Base-by-base conservation (phyloP, 2,888 invertebrate species). In the Endomychus coccineus region DNA sequence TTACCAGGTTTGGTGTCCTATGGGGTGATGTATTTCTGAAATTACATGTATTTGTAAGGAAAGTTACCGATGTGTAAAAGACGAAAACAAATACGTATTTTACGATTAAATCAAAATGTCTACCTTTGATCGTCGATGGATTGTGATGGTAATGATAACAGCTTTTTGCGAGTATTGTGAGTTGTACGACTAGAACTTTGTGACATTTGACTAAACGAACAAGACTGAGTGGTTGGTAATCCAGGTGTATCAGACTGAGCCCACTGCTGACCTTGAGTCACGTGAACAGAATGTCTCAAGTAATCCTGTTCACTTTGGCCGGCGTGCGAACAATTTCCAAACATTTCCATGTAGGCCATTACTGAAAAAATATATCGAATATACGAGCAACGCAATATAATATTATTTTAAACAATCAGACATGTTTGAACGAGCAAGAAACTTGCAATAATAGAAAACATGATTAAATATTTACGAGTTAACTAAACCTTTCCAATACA, bases 321-420 rank as follows among this genome's bases (percentile, higher is more conserved):
- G 43, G 80, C 78, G 56, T 88, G 87, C 49, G 85, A 83, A 70
- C 89, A 90, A 65, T 85, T 85, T 13, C 88, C 87, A 58, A 89
- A 86, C 79, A 91, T 89, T 71, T 92, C 90, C 91, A 94, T 91
- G 67, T 92, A 94, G 46, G 89, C 90, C 83, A 90, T 87, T 58
- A 92, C 91, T 89, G 74, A 50, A 73, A 70, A 45, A 27, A 42
- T 40, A 43, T 30, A 42, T 19, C n/a, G n/a, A 7, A 19, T 19
- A 19, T 7, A 19, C 21, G 6, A n/a, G n/a, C n/a, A n/a, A n/a
- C n/a, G n/a, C n/a, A n/a, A n/a, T n/a, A n/a, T n/a, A n/a, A n/a
- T n/a, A n/a, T n/a, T n/a, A n/a, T n/a, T n/a, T n/a, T n/a, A n/a
- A n/a, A n/a, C n/a, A n/a, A n/a, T n/a, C n/a, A n/a, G n/a, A n/a